Conservation (phyloP, 1,140 invertebrate genomes). For the Leptoteleia sp. region DNA sequence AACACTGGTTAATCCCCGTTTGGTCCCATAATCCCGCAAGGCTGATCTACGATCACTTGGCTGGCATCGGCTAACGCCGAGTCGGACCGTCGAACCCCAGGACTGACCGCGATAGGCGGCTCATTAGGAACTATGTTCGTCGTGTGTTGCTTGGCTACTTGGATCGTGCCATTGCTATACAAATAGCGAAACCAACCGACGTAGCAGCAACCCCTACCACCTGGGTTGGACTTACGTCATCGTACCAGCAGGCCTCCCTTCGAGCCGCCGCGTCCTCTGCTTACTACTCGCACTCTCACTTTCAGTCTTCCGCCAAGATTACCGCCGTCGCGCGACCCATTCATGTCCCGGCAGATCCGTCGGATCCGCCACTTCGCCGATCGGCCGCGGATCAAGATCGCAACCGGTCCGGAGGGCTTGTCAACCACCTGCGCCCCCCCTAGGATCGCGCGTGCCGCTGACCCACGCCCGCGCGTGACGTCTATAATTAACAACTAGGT, state of each 20-base stretch:
- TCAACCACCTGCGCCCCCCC: conserved; percentile 36
- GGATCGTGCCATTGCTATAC: conserved; percentile 57
- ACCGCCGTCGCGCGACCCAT: conserved; percentile 15
- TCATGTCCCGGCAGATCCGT: neutral
- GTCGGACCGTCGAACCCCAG: conserved; percentile 35
- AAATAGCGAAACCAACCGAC: conserved; percentile 58
- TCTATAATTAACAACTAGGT: too few relatives aligned
- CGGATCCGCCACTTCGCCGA: conserved; percentile 8
- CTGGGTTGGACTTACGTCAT: conserved; percentile 68
- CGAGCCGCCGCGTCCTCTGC: conserved; percentile 1
- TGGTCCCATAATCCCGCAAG: too few relatives aligned
- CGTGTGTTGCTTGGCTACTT: conserved; percentile 78
- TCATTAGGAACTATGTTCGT: conserved; percentile 75
- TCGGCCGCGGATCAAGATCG: conserved; percentile 13
- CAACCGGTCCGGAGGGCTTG: neutral
- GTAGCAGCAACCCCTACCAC: conserved; percentile 59
- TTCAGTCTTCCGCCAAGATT: conserved; percentile 54
- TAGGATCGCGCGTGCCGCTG: conserved; percentile 4
- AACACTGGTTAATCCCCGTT: too few relatives aligned
- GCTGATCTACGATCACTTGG: conserved; percentile 4
- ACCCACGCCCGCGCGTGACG: conserved; percentile 25
- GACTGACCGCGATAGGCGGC: conserved; percentile 70
- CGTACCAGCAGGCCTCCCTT: conserved; percentile 47
- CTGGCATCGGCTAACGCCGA: neutral
- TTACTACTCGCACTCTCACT: conserved; percentile 49